Conservation (phyloP, 2,888 invertebrate genomes). For the Meteorus colon region DNA sequence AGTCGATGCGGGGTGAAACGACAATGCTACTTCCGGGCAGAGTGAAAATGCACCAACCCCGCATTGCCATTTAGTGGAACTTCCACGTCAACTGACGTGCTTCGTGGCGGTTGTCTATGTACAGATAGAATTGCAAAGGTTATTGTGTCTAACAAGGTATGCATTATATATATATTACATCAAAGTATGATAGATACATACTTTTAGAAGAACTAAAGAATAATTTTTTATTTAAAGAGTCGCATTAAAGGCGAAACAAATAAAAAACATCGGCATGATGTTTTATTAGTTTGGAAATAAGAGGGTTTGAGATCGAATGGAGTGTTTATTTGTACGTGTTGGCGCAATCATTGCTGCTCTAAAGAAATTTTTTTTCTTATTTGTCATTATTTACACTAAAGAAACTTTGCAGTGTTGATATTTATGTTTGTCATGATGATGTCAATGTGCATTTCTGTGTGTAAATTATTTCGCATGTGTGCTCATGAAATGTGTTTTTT, state of each 20-base stretch:
- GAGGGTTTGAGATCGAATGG: too few relatives aligned
- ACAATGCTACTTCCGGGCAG: slow-evolving; percentile 20
- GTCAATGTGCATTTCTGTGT: neutral
- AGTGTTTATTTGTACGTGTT: neutral
- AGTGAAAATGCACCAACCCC: slow-evolving; percentile 23
- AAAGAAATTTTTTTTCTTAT: neutral
- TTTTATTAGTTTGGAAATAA: too few relatives aligned
- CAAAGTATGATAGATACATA: neutral
- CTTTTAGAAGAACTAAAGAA: too few relatives aligned
- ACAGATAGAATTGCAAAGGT: slow-evolving; percentile 5
- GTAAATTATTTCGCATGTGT: neutral
- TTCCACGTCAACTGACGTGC: slow-evolving; percentile 18
- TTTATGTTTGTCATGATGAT: neutral
- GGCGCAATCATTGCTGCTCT: neutral
- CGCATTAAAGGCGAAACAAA: too few relatives aligned
- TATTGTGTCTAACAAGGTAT: neutral
- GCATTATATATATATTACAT: neutral
- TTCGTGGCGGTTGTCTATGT: neutral
- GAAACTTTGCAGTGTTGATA: neutral
- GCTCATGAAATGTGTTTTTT: neutral
- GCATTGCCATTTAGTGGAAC: slow-evolving; percentile 8
- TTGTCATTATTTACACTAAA: neutral
- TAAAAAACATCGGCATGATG: too few relatives aligned
- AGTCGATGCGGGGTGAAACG: slow-evolving; percentile 21
- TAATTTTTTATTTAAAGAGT: too few relatives aligned